Percentiles rank a stretch among this genome's conserved stretches.
These are phyloP conservation scores for Alces alces DNA, from an alignment of 2,113 vertebrate genomes.

Conservation along the genomic window DNA sequence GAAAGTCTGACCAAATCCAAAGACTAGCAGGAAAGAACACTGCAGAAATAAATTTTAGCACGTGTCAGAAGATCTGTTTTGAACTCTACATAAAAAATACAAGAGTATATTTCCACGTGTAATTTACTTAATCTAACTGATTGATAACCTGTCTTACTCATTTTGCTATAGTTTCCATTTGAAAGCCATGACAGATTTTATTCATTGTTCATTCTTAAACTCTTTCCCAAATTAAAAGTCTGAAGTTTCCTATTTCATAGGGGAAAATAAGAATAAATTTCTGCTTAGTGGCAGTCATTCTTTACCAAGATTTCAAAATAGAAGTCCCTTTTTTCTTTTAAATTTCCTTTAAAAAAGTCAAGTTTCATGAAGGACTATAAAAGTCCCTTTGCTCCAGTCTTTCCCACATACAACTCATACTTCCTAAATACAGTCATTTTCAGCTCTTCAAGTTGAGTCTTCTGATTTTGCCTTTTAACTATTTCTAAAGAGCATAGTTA, in stretches of 20 bases:
- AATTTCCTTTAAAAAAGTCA: not conserved
- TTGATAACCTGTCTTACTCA: not conserved
- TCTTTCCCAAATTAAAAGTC: not conserved
- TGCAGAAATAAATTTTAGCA: not conserved
- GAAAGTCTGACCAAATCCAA: not conserved
- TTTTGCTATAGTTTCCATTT: not conserved
- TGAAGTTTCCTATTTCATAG: not conserved
- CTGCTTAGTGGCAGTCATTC: not conserved
- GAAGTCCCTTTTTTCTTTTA: not conserved
- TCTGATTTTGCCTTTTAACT: not conserved
- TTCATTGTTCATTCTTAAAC: not conserved
- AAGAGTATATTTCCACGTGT: not conserved
- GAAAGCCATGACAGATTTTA: not conserved
- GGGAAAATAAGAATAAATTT: not conserved
- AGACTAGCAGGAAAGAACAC: fast-evolving
- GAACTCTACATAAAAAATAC: not conserved
- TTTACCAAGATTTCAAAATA: not conserved
- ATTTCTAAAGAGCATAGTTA: not conserved
- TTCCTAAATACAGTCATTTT: not conserved
- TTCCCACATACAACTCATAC: not conserved
- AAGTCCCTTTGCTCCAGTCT: not conserved
- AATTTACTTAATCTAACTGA: not conserved
- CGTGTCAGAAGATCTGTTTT: not conserved
- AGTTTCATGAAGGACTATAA: not conserved
- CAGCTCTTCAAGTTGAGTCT: not conserved